Percentiles rank a stretch among this genome's conserved stretches.
Evolutionary conservation across 2,797 vertebrate genomes (phyloP).

Genomic region (Chiroxiphia lanceolata): DNA sequence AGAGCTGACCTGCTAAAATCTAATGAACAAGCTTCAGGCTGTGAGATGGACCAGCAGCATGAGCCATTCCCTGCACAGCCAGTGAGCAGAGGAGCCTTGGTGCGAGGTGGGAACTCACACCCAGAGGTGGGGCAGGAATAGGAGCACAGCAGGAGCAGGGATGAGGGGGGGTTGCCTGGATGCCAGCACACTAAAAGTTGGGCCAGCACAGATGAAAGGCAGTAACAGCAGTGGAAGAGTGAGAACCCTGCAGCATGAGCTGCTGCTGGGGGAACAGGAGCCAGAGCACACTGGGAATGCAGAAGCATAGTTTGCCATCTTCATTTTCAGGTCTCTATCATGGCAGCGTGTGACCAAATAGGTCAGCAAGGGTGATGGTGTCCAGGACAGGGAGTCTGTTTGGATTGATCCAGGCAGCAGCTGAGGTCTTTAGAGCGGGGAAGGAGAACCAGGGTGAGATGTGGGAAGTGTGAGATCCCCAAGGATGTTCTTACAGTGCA

Average conservation of each 20-base stretch:
- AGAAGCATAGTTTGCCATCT: background rate
- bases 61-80: fast-evolving
- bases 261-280: background rate
- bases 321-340: fast-evolving
- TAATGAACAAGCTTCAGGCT: fast-evolving
- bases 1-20: background rate
- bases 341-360: background rate
- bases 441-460: background rate
- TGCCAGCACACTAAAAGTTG: fast-evolving
- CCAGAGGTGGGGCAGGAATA: fast-evolving
- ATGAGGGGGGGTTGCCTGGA: fast-evolving
- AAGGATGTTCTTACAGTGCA: background rate
- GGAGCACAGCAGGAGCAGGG: background rate
- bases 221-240: background rate
- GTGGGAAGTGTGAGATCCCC: fast-evolving
- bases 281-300: fast-evolving
- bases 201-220: background rate
- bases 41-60: background rate
- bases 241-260: background rate
- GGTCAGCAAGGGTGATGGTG: background rate
- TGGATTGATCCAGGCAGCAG: background rate
- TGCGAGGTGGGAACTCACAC: background rate
- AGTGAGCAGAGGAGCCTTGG: background rate
- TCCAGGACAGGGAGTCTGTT: fast-evolving
- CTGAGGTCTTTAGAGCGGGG: background rate